Evolutionary conservation across 2,113 vertebrate species (phyloP).

Genomic region (Emydura subglobosa): DNA sequence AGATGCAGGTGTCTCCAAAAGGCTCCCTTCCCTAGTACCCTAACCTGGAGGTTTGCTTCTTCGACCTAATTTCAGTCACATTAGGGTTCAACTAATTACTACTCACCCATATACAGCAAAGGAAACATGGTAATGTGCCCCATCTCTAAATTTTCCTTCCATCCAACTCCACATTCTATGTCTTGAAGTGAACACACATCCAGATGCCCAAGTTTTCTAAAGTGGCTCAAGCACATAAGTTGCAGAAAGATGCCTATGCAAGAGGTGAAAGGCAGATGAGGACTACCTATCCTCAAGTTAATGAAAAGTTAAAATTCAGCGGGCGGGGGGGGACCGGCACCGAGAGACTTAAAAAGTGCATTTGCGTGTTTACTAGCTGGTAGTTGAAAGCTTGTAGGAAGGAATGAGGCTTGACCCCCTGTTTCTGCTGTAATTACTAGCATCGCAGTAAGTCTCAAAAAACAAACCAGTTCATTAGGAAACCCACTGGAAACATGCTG

Average conservation of each 20-base stretch:
- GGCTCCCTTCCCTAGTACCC: rapidly evolving
- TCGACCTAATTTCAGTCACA: rapidly evolving
- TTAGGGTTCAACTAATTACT: not conserved
- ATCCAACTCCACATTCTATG: not conserved
- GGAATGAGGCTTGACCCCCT: constrained; percentile 62
- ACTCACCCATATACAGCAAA: rapidly evolving
- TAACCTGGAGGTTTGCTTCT: rapidly evolving
- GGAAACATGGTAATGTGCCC: rapidly evolving
- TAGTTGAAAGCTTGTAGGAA: not conserved
- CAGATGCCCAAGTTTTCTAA: not conserved
- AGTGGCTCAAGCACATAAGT: not conserved
- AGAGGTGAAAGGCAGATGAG: rapidly evolving
- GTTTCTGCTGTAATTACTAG: constrained; percentile 60
- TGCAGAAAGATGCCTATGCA: rapidly evolving
- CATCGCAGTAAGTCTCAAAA: not conserved
- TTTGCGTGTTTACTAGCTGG: not conserved
- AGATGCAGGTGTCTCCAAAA: not conserved
- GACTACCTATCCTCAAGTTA: not conserved
- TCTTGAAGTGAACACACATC: not conserved
- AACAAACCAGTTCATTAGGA: constrained; percentile 77
- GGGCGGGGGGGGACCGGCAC: not conserved
- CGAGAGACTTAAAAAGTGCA: not conserved
- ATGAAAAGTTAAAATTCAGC: not conserved
- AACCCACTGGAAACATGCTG: constrained; percentile 66
- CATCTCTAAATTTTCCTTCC: not conserved